These are phyloP conservation scores for Mus caroli DNA, from an alignment of 2,797 vertebrate species.

Conservation along the genomic window DNA sequence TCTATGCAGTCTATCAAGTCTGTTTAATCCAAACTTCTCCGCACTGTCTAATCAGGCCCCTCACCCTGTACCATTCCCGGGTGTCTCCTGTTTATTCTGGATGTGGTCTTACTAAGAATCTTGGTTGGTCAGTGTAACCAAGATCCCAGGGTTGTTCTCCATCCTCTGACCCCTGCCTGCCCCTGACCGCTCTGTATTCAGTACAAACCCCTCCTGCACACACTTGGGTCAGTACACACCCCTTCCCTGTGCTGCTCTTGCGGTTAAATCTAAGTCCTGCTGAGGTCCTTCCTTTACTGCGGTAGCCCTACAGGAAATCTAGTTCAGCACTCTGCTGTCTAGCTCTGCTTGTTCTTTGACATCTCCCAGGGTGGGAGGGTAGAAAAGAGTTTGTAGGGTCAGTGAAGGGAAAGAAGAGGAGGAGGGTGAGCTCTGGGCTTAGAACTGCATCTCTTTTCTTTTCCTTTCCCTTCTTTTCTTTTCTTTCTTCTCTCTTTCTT, in stretches of 20 bases:
- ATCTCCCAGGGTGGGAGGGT: neutral
- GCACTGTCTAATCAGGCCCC: too few species aligned
- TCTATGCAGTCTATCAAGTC: neutral
- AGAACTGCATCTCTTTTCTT: neutral
- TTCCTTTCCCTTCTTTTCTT: neutral
- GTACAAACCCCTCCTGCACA: neutral
- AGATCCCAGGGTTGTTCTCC: neutral
- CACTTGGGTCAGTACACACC: neutral
- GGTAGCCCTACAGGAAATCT: neutral
- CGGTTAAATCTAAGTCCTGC: neutral
- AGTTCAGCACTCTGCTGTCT: neutral
- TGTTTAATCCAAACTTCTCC: neutral
- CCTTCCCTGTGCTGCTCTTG: neutral
- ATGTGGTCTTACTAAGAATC: neutral
- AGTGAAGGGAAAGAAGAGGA: neutral
- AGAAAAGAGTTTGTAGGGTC: too few species aligned
- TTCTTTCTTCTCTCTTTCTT: too few species aligned
- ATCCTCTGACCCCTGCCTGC: neutral
- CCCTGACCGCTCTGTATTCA: neutral
- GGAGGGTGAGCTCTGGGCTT: neutral
- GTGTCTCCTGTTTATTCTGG: neutral
- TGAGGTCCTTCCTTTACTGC: neutral
- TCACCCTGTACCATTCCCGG: accelerated
- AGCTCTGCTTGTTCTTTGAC: neutral
- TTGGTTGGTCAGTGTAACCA: neutral